A percentile compares a stretch with the other conserved stretches of the same genome.
Conservation (phyloP, 2,113 vertebrate species). For the Pontoporia blainvillei region DNA sequence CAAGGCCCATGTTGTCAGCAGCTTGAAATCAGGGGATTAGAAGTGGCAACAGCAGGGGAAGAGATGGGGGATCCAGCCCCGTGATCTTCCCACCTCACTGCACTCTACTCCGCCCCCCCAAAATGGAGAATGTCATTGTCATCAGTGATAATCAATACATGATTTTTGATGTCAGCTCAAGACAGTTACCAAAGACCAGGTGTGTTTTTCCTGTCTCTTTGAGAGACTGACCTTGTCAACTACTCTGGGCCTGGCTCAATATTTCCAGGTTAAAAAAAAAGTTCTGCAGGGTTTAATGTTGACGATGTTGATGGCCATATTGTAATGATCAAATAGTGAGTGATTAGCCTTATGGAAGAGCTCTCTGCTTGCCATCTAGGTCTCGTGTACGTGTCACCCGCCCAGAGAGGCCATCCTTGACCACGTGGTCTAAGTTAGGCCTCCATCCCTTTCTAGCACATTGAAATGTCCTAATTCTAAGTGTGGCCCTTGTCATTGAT, state of each 20-base stretch:
- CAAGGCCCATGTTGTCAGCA: not conserved
- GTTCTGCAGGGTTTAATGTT: not conserved
- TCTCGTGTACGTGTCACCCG: fast-evolving
- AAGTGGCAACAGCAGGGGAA: not conserved
- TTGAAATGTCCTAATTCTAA: fast-evolving
- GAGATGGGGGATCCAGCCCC: fast-evolving
- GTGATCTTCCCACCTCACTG: fast-evolving
- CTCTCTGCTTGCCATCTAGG: not conserved
- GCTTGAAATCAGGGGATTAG: not conserved
- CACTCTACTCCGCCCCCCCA: not conserved
- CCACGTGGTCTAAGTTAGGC: not conserved
- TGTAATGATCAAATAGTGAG: fast-evolving
- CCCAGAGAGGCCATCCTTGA: not conserved
- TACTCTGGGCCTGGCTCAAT: not conserved
- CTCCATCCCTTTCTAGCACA: not conserved
- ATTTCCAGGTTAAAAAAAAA: not conserved
- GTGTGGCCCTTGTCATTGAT: not conserved
- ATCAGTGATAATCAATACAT: not conserved
- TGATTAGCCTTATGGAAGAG: not conserved
- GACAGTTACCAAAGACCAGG: not conserved
- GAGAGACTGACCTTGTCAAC: not conserved
- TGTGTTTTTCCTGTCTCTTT: not conserved
- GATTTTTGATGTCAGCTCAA: not conserved
- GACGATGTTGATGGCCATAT: fast-evolving
- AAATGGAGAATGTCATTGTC: not conserved